Evolutionary conservation across 1,140 invertebrate genomes (phyloP).

Genomic region (Apis laboriosa): DNA sequence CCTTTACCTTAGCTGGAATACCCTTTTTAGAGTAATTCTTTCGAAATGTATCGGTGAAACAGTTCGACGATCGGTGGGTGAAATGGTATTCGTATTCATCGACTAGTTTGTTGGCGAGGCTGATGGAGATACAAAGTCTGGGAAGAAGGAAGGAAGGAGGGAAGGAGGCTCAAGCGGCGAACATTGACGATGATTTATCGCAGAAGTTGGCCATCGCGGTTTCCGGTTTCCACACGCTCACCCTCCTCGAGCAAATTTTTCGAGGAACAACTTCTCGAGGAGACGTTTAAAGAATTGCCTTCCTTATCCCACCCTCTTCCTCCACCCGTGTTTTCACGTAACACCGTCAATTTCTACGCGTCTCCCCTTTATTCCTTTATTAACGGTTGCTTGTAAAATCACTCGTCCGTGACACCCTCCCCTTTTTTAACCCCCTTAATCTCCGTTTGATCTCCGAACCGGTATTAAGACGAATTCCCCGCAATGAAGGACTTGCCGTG

Average conservation of each 20-base stretch:
- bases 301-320: background rate
- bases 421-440: background rate
- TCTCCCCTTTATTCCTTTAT: background rate
- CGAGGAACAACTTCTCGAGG: slow-evolving; percentile 19
- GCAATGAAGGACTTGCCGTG: too few relatives aligned
- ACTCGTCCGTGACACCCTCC: background rate
- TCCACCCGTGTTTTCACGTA: background rate
- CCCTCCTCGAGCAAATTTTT: slow-evolving; percentile 10
- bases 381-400: slow-evolving; percentile 6
- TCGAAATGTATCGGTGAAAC: background rate
- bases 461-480: background rate
- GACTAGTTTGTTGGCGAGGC: background rate
- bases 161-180: background rate
- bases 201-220: slow-evolving; percentile 6
- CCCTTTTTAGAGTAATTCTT: too few relatives aligned
- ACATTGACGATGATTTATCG: slow-evolving; percentile 35
- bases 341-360: background rate
- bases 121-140: background rate
- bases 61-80: background rate
- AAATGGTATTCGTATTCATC: slow-evolving; percentile 8
- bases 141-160: background rate
- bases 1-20: too few relatives aligned
- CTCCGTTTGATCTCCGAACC: background rate
- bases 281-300: slow-evolving; percentile 29
- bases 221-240: background rate